Percentiles rank a stretch among this genome's conserved stretches.
phyloP scores from a whole-genome alignment of 2,113 vertebrate species.

The Ploceus nigricollis region DNA sequence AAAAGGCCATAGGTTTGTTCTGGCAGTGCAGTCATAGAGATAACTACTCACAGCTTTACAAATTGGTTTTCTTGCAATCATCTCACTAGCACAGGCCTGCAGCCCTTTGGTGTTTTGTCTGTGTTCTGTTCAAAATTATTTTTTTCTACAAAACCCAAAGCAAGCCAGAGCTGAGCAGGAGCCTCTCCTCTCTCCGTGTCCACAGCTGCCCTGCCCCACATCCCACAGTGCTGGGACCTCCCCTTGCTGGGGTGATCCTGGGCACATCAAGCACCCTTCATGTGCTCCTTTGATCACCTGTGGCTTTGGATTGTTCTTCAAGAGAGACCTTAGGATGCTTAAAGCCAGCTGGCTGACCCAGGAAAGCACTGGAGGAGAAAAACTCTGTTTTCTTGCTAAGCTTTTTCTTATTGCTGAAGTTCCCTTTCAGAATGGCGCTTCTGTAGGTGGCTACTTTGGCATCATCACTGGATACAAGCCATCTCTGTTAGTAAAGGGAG shows the following conservation, averaged over 20 bases:
- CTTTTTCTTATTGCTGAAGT: not conserved
- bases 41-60: slow-evolving; percentile 30
- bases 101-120: not conserved
- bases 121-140: not conserved
- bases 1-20: slow-evolving; percentile 16
- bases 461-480: not conserved
- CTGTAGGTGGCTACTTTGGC: not conserved
- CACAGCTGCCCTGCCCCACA: not conserved
- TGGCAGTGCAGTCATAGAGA: not conserved
- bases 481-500: not conserved
- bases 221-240: not conserved
- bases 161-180: not conserved
- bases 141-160: not conserved
- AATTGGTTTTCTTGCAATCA: slow-evolving; percentile 34
- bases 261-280: not conserved
- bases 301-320: fast-evolving
- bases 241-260: not conserved
- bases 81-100: not conserved
- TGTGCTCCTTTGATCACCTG: not conserved
- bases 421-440: not conserved
- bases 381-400: not conserved
- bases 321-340: not conserved
- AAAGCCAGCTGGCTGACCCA: not conserved
- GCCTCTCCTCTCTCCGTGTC: not conserved
- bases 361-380: not conserved